Evolutionary conservation across 2,797 vertebrate genomes (phyloP).

Genomic region (Coluber constrictor): DNA sequence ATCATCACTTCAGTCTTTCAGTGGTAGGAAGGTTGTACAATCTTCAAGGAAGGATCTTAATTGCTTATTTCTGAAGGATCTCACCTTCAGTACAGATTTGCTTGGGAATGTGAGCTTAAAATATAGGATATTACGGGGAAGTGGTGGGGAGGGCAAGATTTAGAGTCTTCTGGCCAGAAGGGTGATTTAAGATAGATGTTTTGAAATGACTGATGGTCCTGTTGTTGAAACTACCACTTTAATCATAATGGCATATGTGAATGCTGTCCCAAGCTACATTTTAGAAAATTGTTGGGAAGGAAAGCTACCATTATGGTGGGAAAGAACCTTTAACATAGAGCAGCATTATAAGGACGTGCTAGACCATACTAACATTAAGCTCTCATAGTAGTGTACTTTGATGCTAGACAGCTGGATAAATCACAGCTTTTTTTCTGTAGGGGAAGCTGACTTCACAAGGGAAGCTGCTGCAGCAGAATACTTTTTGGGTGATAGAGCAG

Average conservation of each 20-base stretch:
- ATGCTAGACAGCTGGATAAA: not conserved
- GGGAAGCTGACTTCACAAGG: conserved; percentile 92
- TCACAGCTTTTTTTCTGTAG: conserved; percentile 57
- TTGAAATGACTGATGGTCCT: not conserved
- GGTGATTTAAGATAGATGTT: not conserved
- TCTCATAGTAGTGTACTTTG: not conserved
- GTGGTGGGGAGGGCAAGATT: not conserved
- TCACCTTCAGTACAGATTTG: not conserved
- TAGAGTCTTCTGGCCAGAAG: not conserved
- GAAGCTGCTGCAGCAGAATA: conserved; percentile 91
- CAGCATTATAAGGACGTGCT: not conserved
- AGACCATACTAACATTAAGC: not conserved
- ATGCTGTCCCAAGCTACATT: not conserved
- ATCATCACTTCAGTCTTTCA: not conserved
- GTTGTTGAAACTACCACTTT: not conserved
- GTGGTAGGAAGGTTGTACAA: not conserved
- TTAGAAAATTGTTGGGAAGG: not conserved
- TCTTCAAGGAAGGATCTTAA: not conserved
- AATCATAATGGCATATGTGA: not conserved
- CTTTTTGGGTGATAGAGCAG: conserved; percentile 85
- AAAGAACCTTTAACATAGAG: not conserved
- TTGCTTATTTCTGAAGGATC: not conserved
- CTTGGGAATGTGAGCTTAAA: not conserved
- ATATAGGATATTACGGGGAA: not conserved
- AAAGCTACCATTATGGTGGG: not conserved